These are phyloP conservation scores for Calliopum simillimum DNA, from an alignment of 2,888 invertebrate species.

Conservation along the genomic window DNA sequence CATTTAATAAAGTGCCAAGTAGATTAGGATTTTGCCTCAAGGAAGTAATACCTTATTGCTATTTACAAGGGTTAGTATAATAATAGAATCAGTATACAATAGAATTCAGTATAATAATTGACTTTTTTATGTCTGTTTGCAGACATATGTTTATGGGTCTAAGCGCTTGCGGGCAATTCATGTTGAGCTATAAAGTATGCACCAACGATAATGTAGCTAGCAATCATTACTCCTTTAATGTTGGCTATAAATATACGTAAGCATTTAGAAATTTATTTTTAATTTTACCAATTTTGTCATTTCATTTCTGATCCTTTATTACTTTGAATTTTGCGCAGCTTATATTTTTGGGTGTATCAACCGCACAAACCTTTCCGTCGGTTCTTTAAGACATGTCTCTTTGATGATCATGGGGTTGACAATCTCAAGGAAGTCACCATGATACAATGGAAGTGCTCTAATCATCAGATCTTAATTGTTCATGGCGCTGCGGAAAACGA, in stretches of 20 bases:
- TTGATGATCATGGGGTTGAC: constrained; percentile 74
- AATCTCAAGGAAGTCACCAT: constrained; percentile 73
- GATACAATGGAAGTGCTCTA: constrained; percentile 73
- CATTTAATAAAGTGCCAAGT: constrained; percentile 71
- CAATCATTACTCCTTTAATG: constrained; percentile 71
- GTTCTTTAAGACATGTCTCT: constrained; percentile 71
- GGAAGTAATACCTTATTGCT: constrained; percentile 72
- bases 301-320: not conserved
- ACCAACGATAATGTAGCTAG: constrained; percentile 70
- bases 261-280: constrained; percentile 53
- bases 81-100: not conserved
- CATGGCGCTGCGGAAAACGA: constrained; percentile 69
- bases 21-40: constrained; percentile 73
- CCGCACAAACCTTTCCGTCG: constrained; percentile 64
- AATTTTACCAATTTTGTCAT: not conserved
- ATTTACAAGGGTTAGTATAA: constrained; percentile 68
- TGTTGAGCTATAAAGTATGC: constrained; percentile 83
- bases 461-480: constrained; percentile 72
- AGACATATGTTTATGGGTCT: constrained; percentile 95
- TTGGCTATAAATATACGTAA: constrained; percentile 75
- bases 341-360: constrained; percentile 67
- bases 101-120: not conserved
- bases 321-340: constrained; percentile 47
- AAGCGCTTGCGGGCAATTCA: constrained; percentile 92
- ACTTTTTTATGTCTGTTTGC: constrained; percentile 51